Evolutionary conservation across 2,113 vertebrate species (phyloP), one percentile per base, ranked within the genome.

Genomic region (Lates calcarifer): DNA sequence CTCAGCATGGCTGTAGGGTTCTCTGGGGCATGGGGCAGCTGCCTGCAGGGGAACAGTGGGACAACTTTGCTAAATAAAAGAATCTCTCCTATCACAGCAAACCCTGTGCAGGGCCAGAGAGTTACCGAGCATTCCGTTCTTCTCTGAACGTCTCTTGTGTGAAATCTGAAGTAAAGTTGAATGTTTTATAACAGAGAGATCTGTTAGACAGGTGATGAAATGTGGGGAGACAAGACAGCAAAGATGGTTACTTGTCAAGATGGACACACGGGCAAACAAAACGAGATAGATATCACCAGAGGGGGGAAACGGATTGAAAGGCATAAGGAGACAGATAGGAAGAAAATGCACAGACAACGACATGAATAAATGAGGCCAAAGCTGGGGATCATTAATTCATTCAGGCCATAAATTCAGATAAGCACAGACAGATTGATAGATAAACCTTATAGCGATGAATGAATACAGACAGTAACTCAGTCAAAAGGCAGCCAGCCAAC

Each of bases 11-110:
- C 97, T 22, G 90, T 81, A 0, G 97, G 96, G 94, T 96, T 98
- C 92, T 99, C 97, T 0, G 98, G 98, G 31, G 98, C 94, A 0
- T 98, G 98, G 43, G 98, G 97, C 68, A 98, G 94, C 93, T 98
- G 98, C 94, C 98, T 98, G 84, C 37, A 61, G 84, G 71, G 71
- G 60, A 69, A 77, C 68, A 62, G 31, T 13, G 26, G 55, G 67
- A 81, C 67, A 81, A 79, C 68, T 84, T 6, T 4, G 72, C 82
- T 61, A 74, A 77, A 89, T 73, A 87, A 87, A 84, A 82, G 28
- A 61, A 74, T 39, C 60, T 58, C 43, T 75, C 31, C 65, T 10
- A 62, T 67, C 65, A 20, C 60, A 24, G 61, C 28, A 64, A 79
- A 79, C 67, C 70, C 63, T 74, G 77, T 0, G 18, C 1, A 1